A percentile compares a stretch with the other conserved stretches of the same genome.
Conservation (phyloP, 2,797 vertebrate genomes). For the Oryzias sinensis region DNA sequence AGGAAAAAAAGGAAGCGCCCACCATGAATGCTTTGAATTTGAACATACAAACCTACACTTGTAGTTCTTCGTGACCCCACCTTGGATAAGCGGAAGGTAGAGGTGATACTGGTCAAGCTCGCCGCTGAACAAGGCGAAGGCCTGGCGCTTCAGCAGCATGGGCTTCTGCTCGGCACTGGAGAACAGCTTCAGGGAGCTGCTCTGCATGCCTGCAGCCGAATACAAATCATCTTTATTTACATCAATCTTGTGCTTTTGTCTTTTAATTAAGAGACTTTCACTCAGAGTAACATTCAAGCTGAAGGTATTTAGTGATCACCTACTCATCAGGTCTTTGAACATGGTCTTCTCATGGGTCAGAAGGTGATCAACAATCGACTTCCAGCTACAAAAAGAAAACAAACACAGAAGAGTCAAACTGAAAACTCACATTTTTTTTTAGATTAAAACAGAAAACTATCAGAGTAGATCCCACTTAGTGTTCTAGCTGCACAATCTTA, state of each 20-base stretch:
- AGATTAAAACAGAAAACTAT: background rate
- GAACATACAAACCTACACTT: background rate
- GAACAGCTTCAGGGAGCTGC: constrained; percentile 92
- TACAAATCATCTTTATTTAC: background rate
- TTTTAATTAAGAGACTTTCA: too few relatives aligned
- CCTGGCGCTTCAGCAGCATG: constrained; percentile 94
- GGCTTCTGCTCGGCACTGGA: constrained; percentile 90
- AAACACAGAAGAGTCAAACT: background rate
- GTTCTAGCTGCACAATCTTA: too few relatives aligned
- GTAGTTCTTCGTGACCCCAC: constrained; percentile 42
- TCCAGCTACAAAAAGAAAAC: constrained; percentile 82
- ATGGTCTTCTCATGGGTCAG: constrained; percentile 98
- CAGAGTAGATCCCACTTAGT: too few relatives aligned
- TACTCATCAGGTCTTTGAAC: constrained; percentile 99
- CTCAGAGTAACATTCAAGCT: too few relatives aligned
- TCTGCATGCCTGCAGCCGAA: constrained; percentile 86
- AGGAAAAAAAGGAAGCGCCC: background rate
- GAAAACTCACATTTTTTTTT: background rate
- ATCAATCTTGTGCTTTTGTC: too few relatives aligned
- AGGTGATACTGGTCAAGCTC: constrained; percentile 96
- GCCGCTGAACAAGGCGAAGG: constrained; percentile 94
- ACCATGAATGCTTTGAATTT: background rate
- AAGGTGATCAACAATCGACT: constrained; percentile 93
- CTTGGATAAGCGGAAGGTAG: constrained; percentile 97
- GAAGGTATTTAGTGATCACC: constrained; percentile 64